Conservation (phyloP, 2,888 invertebrate genomes). For the Drosophila siamana region DNA sequence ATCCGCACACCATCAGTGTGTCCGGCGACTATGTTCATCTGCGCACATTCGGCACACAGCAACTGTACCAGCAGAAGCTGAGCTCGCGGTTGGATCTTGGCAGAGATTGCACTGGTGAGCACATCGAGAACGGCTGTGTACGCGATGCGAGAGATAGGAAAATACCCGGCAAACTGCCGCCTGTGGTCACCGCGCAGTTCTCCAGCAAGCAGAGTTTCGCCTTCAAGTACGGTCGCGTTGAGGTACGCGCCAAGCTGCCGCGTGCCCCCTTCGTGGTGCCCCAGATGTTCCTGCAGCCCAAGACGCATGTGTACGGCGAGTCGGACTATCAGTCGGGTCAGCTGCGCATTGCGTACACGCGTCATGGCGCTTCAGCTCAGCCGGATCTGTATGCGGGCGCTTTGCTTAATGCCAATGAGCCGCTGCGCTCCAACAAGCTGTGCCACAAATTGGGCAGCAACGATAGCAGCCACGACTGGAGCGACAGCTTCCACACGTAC, state of each 20-base stretch:
- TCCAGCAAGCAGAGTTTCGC: slow-evolving; percentile 88
- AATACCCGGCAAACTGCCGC: slow-evolving; percentile 87
- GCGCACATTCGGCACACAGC: slow-evolving; percentile 63
- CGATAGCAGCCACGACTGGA: slow-evolving; percentile 69
- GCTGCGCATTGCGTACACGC: slow-evolving; percentile 89
- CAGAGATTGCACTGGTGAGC: slow-evolving; percentile 75
- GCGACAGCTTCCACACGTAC: slow-evolving; percentile 89
- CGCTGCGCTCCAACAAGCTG: slow-evolving; percentile 72
- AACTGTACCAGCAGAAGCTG: slow-evolving; percentile 47
- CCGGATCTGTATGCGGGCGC: slow-evolving; percentile 76
- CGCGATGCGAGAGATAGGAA: slow-evolving; percentile 52
- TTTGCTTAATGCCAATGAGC: slow-evolving; percentile 72
- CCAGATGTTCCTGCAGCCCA: slow-evolving; percentile 89
- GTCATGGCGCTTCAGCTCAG: slow-evolving; percentile 83
- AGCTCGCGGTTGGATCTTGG: slow-evolving; percentile 67
- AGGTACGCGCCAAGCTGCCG: slow-evolving; percentile 90
- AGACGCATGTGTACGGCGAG: slow-evolving; percentile 87
- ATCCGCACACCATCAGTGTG: slow-evolving; percentile 54
- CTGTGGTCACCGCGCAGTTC: slow-evolving; percentile 88
- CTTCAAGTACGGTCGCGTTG: slow-evolving; percentile 90
- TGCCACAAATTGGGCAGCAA: slow-evolving; percentile 61
- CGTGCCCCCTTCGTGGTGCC: slow-evolving; percentile 91
- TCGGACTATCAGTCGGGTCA: slow-evolving; percentile 88
- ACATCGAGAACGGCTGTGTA: slow-evolving; percentile 69
- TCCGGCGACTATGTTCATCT: slow-evolving; percentile 65